phyloP scores from a whole-genome alignment of 2,888 invertebrate genomes.

The Linnaemya vulpina region DNA sequence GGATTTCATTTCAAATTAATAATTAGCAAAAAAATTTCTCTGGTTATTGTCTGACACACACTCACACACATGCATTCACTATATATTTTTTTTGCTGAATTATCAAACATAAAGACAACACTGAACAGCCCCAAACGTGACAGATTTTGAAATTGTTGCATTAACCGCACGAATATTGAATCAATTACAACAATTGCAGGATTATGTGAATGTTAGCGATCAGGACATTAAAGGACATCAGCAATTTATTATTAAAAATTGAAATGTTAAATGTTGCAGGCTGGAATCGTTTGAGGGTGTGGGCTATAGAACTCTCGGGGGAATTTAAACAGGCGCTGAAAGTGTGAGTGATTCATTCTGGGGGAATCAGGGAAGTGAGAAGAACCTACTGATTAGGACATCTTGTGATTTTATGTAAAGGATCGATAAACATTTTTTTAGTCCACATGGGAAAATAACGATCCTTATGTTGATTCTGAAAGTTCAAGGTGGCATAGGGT shows the following conservation, averaged over 20 bases:
- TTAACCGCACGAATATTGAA: constrained; percentile 40
- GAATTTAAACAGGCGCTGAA: too few species aligned
- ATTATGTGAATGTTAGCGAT: constrained; percentile 1
- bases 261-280: background rate
- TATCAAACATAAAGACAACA: background rate
- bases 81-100: constrained; percentile 20
- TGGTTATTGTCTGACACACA: constrained; percentile 11
- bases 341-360: too few species aligned
- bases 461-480: too few species aligned
- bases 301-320: too few species aligned
- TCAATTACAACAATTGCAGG: constrained; percentile 53
- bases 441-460: too few species aligned
- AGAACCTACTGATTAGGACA: too few species aligned
- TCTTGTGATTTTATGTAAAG: too few species aligned
- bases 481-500: too few species aligned
- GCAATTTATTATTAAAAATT: background rate
- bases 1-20: constrained; percentile 24
- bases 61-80: constrained; percentile 21
- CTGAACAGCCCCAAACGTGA: constrained; percentile 51
- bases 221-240: constrained; percentile 15
- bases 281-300: too few species aligned
- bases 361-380: too few species aligned
- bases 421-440: too few species aligned
- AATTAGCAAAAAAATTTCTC: constrained; percentile 14
- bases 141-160: constrained; percentile 56